Base-by-base conservation (phyloP, 2,113 vertebrate genomes). In the Ctenodactylus gundi region DNA sequence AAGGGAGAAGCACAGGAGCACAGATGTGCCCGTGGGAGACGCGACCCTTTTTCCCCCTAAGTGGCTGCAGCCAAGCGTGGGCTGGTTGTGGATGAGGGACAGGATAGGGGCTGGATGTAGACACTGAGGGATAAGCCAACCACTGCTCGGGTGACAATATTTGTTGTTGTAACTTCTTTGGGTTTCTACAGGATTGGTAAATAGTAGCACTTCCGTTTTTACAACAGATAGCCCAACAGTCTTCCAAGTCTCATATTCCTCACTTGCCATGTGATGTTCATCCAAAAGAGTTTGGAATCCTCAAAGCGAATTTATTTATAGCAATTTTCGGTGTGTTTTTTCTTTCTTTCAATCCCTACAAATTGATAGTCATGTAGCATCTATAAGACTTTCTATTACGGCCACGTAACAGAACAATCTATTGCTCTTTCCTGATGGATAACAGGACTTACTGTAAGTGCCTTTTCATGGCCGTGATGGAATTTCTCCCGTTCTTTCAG, bases 371-470 rank as follows among this genome's bases (percentile, higher is more conserved):
- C 27, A 23, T 27, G 58, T 13, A 51, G 44, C 49, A 53, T 84
- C 80, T 89, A 12, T 76, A 60, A 91, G 78, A 65, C 39, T 75
- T n/a, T 67, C 81, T 77, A 20, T 70, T 64, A 75, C n/a, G n/a
- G 64, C 68, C 75, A 85, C 65, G 17, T 72, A 78, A 44, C 77
- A 77, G 88, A 76, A 72, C 57, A 58, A 55, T 57, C 46, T 36
- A 53, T 91, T 77, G 55, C 46, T 88, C 70, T 84, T 72, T 49
- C 60, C 15, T 97, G 90, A 95, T 94, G 90, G 72, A 78, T 90
- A 77, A 68, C 80, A 92, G 87, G 60, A n/a, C 88, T 96, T 96
- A 77, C 85, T 92, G 93, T 86, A 96, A 97, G 77, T 93, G 93
- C 41, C 68, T 96, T 85, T 92, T 85, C 84, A 13, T 31, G 94